A percentile compares a stretch with the other conserved stretches of the same genome.
Evolutionary conservation across 1,140 invertebrate species (phyloP).

Genomic region (Drosophila arizonae): DNA sequence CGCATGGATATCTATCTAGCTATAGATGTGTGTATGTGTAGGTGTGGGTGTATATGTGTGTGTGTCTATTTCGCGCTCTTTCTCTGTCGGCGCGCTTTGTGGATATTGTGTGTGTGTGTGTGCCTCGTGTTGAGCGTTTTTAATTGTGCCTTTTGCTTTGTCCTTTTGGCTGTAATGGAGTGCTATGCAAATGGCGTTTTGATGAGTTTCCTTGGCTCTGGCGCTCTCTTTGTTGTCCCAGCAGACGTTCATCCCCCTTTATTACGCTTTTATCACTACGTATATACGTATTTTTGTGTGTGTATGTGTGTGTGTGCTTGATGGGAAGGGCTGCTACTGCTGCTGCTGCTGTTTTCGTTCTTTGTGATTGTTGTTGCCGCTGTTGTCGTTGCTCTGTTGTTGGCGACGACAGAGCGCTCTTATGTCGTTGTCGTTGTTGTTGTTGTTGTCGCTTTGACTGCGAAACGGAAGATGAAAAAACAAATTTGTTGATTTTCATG

Average conservation of each 20-base stretch:
- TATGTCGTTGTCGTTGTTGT: slow-evolving; percentile 33
- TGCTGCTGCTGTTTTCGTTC: slow-evolving; percentile 38
- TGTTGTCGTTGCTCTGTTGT: slow-evolving; percentile 54
- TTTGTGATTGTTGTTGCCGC: slow-evolving; percentile 31
- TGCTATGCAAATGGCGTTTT: slow-evolving; percentile 81
- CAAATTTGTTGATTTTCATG: slow-evolving; percentile 50
- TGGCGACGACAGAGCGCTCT: slow-evolving; percentile 52
- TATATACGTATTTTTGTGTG: slow-evolving; percentile 25
- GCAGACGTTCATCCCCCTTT: slow-evolving; percentile 72
- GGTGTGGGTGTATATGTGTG: not conserved
- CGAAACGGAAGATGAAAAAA: slow-evolving; percentile 28
- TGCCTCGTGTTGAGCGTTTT: slow-evolving; percentile 58
- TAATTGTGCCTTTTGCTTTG: slow-evolving; percentile 78
- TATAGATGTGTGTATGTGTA: slow-evolving; percentile 2
- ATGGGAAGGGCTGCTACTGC: slow-evolving; percentile 57
- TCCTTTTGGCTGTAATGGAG: slow-evolving; percentile 80
- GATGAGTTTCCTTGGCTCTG: slow-evolving; percentile 77
- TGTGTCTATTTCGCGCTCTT: slow-evolving; percentile 2
- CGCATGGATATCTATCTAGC: not conserved
- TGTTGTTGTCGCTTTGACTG: slow-evolving; percentile 58
- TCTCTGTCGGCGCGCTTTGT: slow-evolving; percentile 4
- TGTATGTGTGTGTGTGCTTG: slow-evolving; percentile 28
- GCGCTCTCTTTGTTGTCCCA: slow-evolving; percentile 56
- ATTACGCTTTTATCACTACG: slow-evolving; percentile 40
- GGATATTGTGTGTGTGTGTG: slow-evolving; percentile 10